Base-by-base conservation (phyloP, 2,797 vertebrate species). In the Amazonetta brasiliensis region DNA sequence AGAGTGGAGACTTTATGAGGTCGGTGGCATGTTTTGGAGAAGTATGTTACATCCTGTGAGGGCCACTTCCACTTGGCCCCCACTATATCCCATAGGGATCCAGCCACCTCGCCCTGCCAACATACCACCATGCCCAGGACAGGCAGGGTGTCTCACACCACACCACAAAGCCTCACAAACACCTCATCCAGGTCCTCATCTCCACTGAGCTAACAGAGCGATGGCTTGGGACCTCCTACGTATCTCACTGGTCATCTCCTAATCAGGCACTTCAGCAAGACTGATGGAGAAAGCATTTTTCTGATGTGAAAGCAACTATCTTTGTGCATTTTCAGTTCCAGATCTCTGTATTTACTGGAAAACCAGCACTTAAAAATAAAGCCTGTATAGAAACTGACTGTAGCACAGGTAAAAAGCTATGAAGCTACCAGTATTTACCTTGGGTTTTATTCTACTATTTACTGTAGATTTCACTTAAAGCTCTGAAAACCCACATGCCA, bases 371-470 rank as follows among this genome's bases (percentile, higher is more conserved):
- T 72, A 92, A 93, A 94, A 95, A 88, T 78, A 88, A 88, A 87
- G 28, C 52, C 56, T 62, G 7, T 52, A 59, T 48, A 96, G 86
- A 90, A 92, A 94, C 67, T 64, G 68, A 84, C 81, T 80, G 37
- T 26, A 60, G 75, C 60, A 77, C 43, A 37, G 64, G 48, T 37
- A 95, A 48, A 48, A 48, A 48, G 44, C 50, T 55, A 68, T n/a
- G 91, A 80, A 93, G 72, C 56, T 59, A 74, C 52, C 2, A 2
- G 55, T 92, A 83, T 89, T 83, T 87, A 41, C 58, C 59, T 82
- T 76, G 33, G 54, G 39, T 63, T 91, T 96, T 94, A 52, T 80
- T 89, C 89, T 94, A 80, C 64, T 92, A 31, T 94, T 84, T 94
- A 72, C 30, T 79, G 20, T 41, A 71, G 56, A 66, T 90, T 91